phyloP scores from a whole-genome alignment of 2,888 invertebrate genomes.

The Calephelis perditalis region DNA sequence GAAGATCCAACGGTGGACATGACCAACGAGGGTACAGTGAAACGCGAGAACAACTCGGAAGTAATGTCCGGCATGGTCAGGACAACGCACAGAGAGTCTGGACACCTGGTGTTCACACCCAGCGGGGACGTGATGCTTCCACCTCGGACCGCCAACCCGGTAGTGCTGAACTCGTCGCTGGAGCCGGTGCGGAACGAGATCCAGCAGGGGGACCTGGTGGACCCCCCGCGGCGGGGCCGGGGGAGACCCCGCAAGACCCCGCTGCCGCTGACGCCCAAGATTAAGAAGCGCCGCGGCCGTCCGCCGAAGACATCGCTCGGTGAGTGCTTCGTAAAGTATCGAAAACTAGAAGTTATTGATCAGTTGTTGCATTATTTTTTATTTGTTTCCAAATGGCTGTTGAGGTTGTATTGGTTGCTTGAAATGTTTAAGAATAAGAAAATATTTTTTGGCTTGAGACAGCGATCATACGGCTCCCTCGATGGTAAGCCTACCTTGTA shows the following conservation, averaged over 20 bases:
- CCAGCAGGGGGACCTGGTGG: conserved; percentile 40
- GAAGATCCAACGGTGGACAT: conserved; percentile 73
- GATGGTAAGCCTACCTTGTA: too few relatives aligned
- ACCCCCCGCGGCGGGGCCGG: conserved; percentile 64
- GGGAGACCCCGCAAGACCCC: conserved; percentile 77
- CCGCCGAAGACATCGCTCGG: conserved; percentile 72
- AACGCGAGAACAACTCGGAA: conserved; percentile 60
- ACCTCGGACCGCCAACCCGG: conserved; percentile 42
- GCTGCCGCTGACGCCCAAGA: conserved; percentile 63
- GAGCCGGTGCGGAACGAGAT: conserved; percentile 45
- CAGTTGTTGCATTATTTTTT: too few relatives aligned
- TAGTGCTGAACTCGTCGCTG: conserved; percentile 43
- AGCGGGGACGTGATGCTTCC: conserved; percentile 72
- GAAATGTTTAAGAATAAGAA: too few relatives aligned
- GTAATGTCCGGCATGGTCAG: conserved; percentile 74
- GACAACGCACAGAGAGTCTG: conserved; percentile 69
- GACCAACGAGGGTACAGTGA: conserved; percentile 46
- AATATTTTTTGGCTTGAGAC: too few relatives aligned
- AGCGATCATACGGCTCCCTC: too few relatives aligned
- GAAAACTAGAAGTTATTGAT: too few relatives aligned
- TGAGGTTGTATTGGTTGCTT: too few relatives aligned
- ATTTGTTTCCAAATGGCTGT: too few relatives aligned
- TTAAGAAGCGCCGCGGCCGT: conserved; percentile 66
- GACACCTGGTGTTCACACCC: conserved; percentile 65
- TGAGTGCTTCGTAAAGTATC: conserved; percentile 35